Conservation (phyloP, 2,888 invertebrate genomes). For the Heliconius erato region DNA sequence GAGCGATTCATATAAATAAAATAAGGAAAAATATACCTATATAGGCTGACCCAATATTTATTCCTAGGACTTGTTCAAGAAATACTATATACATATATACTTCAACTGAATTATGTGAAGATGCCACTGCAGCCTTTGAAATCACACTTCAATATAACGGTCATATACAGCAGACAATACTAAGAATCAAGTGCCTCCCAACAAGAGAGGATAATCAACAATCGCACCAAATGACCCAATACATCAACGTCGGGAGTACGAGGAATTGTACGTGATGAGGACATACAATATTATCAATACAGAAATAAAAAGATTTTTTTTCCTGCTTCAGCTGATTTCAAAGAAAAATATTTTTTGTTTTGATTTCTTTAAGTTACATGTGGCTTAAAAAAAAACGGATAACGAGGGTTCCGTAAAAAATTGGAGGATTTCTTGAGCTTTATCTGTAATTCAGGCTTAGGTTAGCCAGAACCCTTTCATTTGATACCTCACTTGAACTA, state of each 20-base stretch:
- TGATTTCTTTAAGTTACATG: no score
- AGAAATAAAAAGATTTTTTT: neutral
- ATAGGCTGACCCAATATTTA: neutral
- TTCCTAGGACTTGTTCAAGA: neutral
- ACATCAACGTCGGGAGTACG: constrained; percentile 49
- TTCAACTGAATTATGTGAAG: neutral
- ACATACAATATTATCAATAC: constrained; percentile 28
- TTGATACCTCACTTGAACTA: no score
- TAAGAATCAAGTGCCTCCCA: constrained; percentile 21
- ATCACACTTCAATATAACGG: neutral
- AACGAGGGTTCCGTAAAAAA: no score
- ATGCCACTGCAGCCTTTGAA: neutral
- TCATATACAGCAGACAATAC: constrained; percentile 21
- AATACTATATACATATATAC: neutral
- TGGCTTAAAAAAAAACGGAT: no score
- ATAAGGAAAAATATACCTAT: no score
- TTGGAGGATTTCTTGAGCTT: no score
- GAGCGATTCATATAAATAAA: no score
- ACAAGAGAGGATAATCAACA: constrained; percentile 42
- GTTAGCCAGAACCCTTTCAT: no score
- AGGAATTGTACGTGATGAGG: constrained; percentile 27
- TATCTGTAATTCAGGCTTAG: no score
- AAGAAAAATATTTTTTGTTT: neutral
- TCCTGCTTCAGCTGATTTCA: neutral
- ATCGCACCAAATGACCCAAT: constrained; percentile 52